Conservation (phyloP, 2,113 vertebrate species). For the Gopherus flavomarginatus region DNA sequence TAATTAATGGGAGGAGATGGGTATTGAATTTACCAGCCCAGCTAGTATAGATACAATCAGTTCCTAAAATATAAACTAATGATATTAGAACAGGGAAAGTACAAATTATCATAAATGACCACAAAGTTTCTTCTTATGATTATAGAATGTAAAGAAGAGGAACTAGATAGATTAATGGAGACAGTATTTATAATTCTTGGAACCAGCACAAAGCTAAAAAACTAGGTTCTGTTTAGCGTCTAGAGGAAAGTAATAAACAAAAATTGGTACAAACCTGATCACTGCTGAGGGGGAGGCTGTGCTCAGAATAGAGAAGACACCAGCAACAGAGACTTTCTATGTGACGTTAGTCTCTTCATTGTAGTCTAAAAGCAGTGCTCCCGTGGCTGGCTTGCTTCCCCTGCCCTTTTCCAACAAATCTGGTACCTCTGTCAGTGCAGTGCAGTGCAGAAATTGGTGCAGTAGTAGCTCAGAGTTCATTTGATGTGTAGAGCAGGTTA, state of each 20-base stretch:
- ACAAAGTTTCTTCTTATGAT: not conserved
- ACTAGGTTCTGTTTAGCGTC: not conserved
- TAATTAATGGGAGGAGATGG: not conserved
- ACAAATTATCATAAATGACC: not conserved
- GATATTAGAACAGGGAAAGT: not conserved
- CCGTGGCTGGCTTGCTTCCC: not conserved
- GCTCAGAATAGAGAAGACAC: not conserved
- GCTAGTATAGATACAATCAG: not conserved
- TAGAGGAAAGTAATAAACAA: not conserved
- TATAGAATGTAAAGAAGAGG: not conserved
- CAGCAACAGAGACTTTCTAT: not conserved
- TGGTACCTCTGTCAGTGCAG: not conserved
- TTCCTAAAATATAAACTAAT: not conserved
- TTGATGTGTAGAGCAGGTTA: not conserved
- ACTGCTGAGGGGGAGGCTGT: not conserved
- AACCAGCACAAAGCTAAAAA: not conserved
- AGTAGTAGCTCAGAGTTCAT: not conserved
- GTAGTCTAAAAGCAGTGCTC: not conserved
- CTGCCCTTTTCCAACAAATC: not conserved
- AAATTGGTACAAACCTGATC: not conserved
- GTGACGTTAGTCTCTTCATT: no score
- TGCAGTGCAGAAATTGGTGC: not conserved
- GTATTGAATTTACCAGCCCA: not conserved
- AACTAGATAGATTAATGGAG: not conserved
- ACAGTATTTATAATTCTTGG: not conserved